phyloP scores from a whole-genome alignment of 2,888 invertebrate species.

The Limenitis camilla region DNA sequence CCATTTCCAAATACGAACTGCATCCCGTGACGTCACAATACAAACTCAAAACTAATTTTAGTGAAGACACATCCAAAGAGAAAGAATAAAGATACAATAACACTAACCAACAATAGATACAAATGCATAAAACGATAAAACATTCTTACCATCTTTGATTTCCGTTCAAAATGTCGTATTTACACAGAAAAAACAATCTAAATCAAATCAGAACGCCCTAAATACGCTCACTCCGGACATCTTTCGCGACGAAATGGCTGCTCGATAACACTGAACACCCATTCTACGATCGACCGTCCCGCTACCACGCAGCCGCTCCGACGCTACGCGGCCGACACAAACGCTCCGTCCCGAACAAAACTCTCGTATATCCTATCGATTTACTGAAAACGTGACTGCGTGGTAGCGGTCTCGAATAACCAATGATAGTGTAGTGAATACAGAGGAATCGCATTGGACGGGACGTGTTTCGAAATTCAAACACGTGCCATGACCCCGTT shows the following conservation, averaged over 20 bases:
- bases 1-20: conserved; percentile 17
- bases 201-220: conserved; percentile 59
- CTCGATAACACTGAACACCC: conserved; percentile 61
- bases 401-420: conserved; percentile 52
- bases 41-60: conserved; percentile 36
- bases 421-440: conserved; percentile 55
- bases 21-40: conserved; percentile 28
- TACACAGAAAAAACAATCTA: conserved; percentile 55
- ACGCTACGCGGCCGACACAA: conserved; percentile 27
- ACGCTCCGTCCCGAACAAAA: conserved; percentile 30
- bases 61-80: conserved; percentile 20
- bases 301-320: conserved; percentile 35
- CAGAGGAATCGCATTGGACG: conserved; percentile 64
- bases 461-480: conserved; percentile 70
- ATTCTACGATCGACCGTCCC: conserved; percentile 40
- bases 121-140: conserved; percentile 19
- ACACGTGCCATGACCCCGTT: conserved; percentile 69
- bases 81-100: conserved; percentile 9
- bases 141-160: conserved; percentile 45
- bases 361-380: conserved; percentile 47
- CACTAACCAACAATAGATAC: conserved; percentile 6
- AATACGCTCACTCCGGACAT: conserved; percentile 58
- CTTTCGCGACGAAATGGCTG: conserved; percentile 64
- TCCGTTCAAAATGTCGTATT: conserved; percentile 40
- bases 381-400: conserved; percentile 31